A percentile compares a stretch with the other conserved stretches of the same genome.
These are phyloP conservation scores for Lycorma delicatula DNA, from an alignment of 1,140 invertebrate species.

Conservation along the genomic window DNA sequence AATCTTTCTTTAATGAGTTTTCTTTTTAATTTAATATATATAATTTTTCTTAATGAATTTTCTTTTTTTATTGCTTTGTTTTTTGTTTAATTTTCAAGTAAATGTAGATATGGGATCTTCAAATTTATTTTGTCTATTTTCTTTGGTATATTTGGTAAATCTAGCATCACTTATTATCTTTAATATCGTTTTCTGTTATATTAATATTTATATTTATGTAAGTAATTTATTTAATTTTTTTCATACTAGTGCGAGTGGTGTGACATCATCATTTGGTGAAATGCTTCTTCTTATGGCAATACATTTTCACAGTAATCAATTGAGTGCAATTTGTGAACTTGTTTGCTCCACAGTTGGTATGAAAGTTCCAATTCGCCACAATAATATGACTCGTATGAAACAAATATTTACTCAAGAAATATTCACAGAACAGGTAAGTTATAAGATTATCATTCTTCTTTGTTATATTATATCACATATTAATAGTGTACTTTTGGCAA, in stretches of 20 bases:
- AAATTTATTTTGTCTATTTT: too few relatives aligned
- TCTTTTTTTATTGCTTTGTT: too few relatives aligned
- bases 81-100: too few relatives aligned
- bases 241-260: constrained; percentile 54
- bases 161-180: too few relatives aligned
- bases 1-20: too few relatives aligned
- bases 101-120: too few relatives aligned
- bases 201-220: neutral
- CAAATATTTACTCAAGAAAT: constrained; percentile 95
- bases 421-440: constrained; percentile 83
- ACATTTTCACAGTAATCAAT: constrained; percentile 91
- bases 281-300: constrained; percentile 94
- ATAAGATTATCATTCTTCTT: constrained; percentile 7
- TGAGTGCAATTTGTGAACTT: constrained; percentile 83
- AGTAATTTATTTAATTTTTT: neutral
- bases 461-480: too few relatives aligned
- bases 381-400: constrained; percentile 84
- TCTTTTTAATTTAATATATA: too few relatives aligned
- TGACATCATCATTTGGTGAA: constrained; percentile 85
- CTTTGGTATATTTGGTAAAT: too few relatives aligned
- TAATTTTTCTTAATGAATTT: too few relatives aligned
- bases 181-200: neutral
- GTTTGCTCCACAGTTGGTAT: constrained; percentile 91
- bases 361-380: constrained; percentile 86
- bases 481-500: too few relatives aligned